Evolutionary conservation across 2,113 vertebrate species (phyloP), one percentile per base, ranked within the genome.

Genomic region (Limanda limanda): DNA sequence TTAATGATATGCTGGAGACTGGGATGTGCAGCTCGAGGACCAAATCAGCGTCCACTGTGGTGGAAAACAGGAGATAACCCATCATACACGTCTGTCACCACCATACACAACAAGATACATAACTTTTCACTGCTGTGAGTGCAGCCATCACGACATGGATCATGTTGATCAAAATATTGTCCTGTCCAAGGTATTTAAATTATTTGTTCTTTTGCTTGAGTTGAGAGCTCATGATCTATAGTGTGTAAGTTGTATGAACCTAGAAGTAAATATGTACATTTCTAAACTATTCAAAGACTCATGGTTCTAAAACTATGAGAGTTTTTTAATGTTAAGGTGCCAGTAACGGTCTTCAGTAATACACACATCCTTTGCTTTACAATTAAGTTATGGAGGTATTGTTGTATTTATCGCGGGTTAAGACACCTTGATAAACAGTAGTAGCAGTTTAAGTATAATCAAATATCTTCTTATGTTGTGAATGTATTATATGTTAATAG

Each of bases 11-110:
- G 4, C 12, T 70, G 42, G 21, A 15, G 9, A 59, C 5, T 35
- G 82, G 79, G 12, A 85, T n/a, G n/a, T 2, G 15, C 23, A 88
- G 5, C 0, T 81, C 71, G 37, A 88, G 1, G 18, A 37, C 23
- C 25, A 88, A 1, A 12, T 71, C 62, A 40, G 13, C 6, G 1
- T 61, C 59, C 59, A 83, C 76, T 88, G 55, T 66, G 57, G 3
- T 42, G 27, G 24, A 24, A 2, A 79, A 55, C 3, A 68, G 17
- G 23, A 47, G 20, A 2, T 25, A n/a, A 40, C 35, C 17, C 14
- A 60, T 66, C n/a, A 83, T 21, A 71, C 12, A 11, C 0, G 20
- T 27, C 8, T 37, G 9, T 10, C 35, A 37, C 35, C 9, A 10
- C 9, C 35, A 37, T 37, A 47, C 14, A 47, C 45, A 52, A 52